A percentile compares a stretch with the other conserved stretches of the same genome.
These are phyloP conservation scores for Aphrocallistes beatrix DNA, from an alignment of 37 sponge, comb jelly and placozoan genomes.

Conservation along the genomic window DNA sequence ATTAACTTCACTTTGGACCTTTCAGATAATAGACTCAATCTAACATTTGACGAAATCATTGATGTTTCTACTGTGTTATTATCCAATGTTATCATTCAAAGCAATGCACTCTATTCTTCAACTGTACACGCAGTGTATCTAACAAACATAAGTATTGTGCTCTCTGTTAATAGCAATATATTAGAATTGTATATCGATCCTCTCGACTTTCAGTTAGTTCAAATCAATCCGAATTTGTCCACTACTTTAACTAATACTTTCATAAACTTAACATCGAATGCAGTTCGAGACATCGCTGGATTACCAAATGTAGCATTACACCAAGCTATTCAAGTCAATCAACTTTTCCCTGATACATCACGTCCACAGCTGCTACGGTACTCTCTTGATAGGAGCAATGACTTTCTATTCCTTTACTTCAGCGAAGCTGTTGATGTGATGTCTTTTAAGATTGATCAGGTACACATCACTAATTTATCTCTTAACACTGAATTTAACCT, in stretches of 20 bases:
- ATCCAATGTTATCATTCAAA: not conserved
- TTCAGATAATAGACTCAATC: conserved; percentile 23
- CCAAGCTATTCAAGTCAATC: conserved; percentile 33
- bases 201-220: not conserved
- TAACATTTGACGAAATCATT: not conserved
- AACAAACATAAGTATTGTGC: not conserved
- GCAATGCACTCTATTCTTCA: not conserved
- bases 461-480: conserved; percentile 36
- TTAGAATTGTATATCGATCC: not conserved
- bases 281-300: conserved; percentile 44
- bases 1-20: conserved; percentile 30
- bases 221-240: conserved; percentile 26
- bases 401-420: conserved; percentile 39
- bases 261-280: conserved; percentile 25
- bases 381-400: conserved; percentile 47
- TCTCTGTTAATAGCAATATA: not conserved
- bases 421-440: conserved; percentile 44
- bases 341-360: conserved; percentile 36
- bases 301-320: conserved; percentile 21
- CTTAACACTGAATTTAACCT: not conserved
- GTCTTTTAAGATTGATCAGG: conserved; percentile 25
- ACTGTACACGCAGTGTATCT: not conserved
- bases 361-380: conserved; percentile 44
- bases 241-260: conserved; percentile 40
- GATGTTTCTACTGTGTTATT: not conserved